phyloP scores from a whole-genome alignment of 2,888 invertebrate genomes.

The Metopia argyrocephala region DNA sequence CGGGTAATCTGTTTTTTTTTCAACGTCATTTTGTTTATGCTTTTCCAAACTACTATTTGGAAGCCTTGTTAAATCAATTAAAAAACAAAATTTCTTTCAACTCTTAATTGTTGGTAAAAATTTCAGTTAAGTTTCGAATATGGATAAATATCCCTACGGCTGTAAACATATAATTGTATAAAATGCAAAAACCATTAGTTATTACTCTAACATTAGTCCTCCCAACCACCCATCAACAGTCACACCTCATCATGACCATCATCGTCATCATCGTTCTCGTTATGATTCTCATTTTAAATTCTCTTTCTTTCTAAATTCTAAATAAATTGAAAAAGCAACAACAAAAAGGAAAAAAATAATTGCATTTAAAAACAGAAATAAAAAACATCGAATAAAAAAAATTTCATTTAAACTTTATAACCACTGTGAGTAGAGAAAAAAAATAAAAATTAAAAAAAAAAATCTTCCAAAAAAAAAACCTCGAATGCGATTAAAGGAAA shows the following conservation, averaged over 20 bases:
- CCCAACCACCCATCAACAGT: neutral
- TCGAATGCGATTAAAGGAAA: conserved; percentile 36
- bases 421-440: conserved; percentile 32
- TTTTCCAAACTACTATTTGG: too few relatives aligned
- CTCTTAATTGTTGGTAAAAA: conserved; percentile 16
- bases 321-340: conserved; percentile 30
- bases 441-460: conserved; percentile 13
- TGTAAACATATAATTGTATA: conserved; percentile 25
- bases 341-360: conserved; percentile 38
- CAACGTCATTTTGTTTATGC: too few relatives aligned
- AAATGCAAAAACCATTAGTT: conserved; percentile 48
- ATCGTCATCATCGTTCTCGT: conserved; percentile 10
- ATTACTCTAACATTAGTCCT: conserved; percentile 23
- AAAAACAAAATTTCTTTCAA: conserved; percentile 28
- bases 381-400: conserved; percentile 41
- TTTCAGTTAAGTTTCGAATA: conserved; percentile 27
- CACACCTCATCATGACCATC: conserved; percentile 35
- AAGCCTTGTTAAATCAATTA: conserved; percentile 36
- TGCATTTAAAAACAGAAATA: conserved; percentile 45
- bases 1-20: too few relatives aligned
- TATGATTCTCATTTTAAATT: conserved; percentile 54
- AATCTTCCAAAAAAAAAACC: neutral
- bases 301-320: conserved; percentile 59
- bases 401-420: conserved; percentile 44
- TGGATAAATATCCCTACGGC: conserved; percentile 36